Percentiles rank a stretch among this genome's conserved stretches.
Conservation (phyloP, 2,113 vertebrate species). For the Balaenoptera acutorostrata region DNA sequence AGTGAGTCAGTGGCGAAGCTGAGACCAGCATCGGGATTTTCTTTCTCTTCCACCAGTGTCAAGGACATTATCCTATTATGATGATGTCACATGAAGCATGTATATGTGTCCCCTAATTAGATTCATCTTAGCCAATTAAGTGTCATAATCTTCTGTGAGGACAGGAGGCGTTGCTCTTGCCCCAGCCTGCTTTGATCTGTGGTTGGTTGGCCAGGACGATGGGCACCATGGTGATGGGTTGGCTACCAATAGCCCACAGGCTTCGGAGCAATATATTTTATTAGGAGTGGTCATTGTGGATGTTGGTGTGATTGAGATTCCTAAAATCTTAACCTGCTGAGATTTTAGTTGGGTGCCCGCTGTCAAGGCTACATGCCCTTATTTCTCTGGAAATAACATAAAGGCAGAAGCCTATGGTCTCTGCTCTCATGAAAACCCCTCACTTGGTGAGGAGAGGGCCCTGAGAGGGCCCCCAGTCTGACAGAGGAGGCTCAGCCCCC, state of each 20-base stretch:
- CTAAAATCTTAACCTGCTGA: neutral
- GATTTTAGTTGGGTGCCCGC: neutral
- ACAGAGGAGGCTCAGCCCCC: neutral
- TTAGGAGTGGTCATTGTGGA: neutral
- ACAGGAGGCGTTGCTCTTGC: neutral
- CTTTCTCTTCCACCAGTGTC: neutral
- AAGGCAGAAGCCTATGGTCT: neutral
- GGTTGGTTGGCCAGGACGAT: neutral
- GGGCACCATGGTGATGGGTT: neutral
- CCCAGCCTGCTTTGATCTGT: neutral
- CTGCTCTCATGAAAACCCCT: neutral
- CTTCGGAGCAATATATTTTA: neutral
- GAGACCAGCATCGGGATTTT: constrained; percentile 20
- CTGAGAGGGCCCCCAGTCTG: neutral
- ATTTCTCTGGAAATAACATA: neutral
- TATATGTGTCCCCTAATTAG: constrained; percentile 25
- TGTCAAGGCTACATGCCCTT: neutral
- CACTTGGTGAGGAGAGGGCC: neutral
- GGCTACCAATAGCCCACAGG: neutral
- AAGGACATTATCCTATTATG: constrained; percentile 35
- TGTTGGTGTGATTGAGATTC: constrained; percentile 24
- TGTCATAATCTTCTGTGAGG: neutral
- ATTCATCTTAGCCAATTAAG: constrained; percentile 34
- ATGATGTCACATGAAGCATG: neutral
- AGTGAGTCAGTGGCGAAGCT: neutral